Base-by-base conservation (phyloP, 2,888 invertebrate species). In the Diaphora mendica region DNA sequence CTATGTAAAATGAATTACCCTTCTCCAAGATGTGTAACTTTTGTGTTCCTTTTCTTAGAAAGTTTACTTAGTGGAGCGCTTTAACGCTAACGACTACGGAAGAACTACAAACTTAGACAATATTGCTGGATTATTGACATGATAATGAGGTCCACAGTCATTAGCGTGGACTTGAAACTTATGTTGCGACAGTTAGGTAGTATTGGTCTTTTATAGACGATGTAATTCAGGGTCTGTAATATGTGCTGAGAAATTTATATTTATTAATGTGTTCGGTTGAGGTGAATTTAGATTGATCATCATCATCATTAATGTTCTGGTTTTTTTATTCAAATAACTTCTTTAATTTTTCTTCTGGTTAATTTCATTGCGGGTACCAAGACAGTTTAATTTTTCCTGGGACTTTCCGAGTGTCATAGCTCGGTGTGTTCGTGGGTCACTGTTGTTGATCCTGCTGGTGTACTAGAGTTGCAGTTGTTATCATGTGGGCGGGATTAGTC, bases 11-110 rank as follows among this genome's bases (percentile, higher is more conserved):
- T 84, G 86, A 87, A 85, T 86, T 86, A 85, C 83, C 80, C 80
- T 72, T 68, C 73, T 67, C 81, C 78, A 76, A 85, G 83, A 84
- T 85, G 87, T 87, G 85, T 85, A 84, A 84, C 81, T 86, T 84
- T 80, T 79, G 76, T 77, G 82, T 85, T 88, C 89, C 88, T 90
- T 89, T 90, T 87, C 87, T 85, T 81, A 11, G 74, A 79, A 89
- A 88, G 79, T 89, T 88, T 68, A 64, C 30, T 71, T 66, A 67
- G 71, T 72, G 35, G 64, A 73, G 59, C 71, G 78, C 78, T 74
- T 71, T 79, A 82, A 77, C 62, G 48, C 59, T 74, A 76, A 78
- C 77, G 75, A 78, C 78, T 71, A 65, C 70, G 69, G 76, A 78
- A n/a, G n/a, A 78, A 80, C 79, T 81, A 62, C 68, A 74, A 80